phyloP scores from a whole-genome alignment of 2,797 vertebrate species.

The Basileuterus tristriatus region DNA sequence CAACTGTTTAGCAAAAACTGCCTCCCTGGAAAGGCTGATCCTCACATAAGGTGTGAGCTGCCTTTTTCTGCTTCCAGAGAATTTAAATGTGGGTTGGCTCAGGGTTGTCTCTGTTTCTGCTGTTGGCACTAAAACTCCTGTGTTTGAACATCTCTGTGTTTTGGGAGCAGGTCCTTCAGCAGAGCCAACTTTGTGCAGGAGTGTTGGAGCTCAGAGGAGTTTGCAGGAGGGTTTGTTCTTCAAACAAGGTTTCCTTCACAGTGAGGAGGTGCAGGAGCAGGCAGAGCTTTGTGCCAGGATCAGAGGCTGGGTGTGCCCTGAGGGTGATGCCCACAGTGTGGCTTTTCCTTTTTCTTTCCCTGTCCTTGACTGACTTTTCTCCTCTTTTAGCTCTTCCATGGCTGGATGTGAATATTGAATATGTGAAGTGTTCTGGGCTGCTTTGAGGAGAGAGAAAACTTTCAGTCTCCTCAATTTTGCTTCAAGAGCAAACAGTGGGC shows the following conservation, averaged over 20 bases:
- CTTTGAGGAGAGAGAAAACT: not conserved
- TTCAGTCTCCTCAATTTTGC: not conserved
- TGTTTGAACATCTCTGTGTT: not conserved
- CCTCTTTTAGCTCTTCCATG: not conserved
- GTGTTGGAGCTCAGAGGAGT: not conserved
- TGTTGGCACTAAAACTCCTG: not conserved
- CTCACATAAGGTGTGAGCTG: not conserved
- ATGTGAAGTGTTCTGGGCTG: not conserved
- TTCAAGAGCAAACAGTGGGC: not conserved
- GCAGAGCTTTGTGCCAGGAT: not conserved
- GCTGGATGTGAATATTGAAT: not conserved
- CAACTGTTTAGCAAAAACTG: not conserved
- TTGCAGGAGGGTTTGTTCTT: not conserved
- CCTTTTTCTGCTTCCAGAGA: not conserved
- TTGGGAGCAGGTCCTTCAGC: not conserved
- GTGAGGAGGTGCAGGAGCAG: accelerated
- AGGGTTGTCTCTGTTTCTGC: not conserved
- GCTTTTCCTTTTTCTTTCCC: not conserved
- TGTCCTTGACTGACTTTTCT: not conserved
- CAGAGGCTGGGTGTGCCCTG: not conserved
- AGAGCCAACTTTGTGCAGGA: accelerated
- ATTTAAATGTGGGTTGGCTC: not conserved
- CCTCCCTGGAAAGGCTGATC: not conserved
- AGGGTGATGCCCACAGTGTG: not conserved
- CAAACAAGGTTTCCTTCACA: not conserved